Percentiles rank a stretch among this genome's conserved stretches.
phyloP scores from a whole-genome alignment of 2,113 vertebrate genomes.

The Castor canadensis region DNA sequence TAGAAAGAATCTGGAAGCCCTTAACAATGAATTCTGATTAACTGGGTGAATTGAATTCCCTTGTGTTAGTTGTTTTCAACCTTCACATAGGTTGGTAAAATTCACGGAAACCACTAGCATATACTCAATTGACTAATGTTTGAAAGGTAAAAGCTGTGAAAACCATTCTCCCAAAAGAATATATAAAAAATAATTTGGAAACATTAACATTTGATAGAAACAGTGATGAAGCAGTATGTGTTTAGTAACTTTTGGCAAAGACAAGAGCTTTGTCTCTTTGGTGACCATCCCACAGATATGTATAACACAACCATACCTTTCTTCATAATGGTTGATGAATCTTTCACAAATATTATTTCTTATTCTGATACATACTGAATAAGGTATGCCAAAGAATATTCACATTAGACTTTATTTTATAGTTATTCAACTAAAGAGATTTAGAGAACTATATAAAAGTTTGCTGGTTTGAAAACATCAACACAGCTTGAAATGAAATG shows the following conservation, averaged over 20 bases:
- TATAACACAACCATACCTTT: not conserved
- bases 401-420: not conserved
- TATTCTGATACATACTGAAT: not conserved
- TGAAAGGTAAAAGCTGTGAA: not conserved
- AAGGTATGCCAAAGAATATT: not conserved
- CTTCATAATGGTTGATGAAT: not conserved
- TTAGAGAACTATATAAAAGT: not conserved
- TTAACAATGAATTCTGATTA: conserved; percentile 70
- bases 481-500: conserved; percentile 32
- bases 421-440: not conserved
- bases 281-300: not conserved
- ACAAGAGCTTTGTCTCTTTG: not conserved
- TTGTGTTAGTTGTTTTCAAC: not conserved
- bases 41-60: conserved; percentile 42
- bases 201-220: not conserved
- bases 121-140: conserved; percentile 36
- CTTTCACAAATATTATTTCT: not conserved
- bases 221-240: not conserved
- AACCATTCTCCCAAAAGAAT: not conserved
- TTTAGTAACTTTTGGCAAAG: not conserved
- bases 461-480: conserved; percentile 12
- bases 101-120: not conserved
- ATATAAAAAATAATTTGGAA: not conserved
- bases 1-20: conserved; percentile 44
- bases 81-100: not conserved